Conservation (phyloP, 2,797 vertebrate species). For the Periparus ater region DNA sequence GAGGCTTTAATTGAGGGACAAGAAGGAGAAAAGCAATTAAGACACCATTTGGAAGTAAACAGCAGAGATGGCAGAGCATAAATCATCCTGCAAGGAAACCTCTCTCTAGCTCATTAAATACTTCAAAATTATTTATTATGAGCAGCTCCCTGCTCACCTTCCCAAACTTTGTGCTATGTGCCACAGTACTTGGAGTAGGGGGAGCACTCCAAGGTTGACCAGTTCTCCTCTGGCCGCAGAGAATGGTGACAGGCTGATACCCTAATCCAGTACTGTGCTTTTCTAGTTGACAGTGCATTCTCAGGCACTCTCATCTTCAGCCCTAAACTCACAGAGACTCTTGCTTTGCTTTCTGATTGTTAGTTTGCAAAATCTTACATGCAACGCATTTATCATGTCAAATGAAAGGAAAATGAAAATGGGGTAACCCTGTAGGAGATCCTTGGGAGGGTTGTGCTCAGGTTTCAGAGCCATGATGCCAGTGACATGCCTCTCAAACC, state of each 20-base stretch:
- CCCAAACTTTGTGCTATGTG: neutral
- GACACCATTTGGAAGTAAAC: slow-evolving; percentile 23
- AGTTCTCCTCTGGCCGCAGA: neutral
- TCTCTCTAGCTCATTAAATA: neutral
- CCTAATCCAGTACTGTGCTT: accelerated
- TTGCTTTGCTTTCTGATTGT: neutral
- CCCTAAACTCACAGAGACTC: neutral
- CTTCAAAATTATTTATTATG: neutral
- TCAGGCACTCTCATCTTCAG: neutral
- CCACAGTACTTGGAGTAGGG: neutral
- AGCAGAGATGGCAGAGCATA: neutral
- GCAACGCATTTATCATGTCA: neutral
- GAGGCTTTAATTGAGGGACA: slow-evolving; percentile 21
- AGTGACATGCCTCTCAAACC: neutral
- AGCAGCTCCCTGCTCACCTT: neutral
- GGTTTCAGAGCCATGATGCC: neutral
- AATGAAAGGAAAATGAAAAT: neutral
- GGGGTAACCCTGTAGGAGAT: neutral
- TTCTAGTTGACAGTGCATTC: neutral
- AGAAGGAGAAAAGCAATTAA: slow-evolving; percentile 45
- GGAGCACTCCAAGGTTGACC: neutral
- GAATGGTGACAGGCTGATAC: neutral
- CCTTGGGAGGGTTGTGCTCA: neutral
- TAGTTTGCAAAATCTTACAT: neutral
- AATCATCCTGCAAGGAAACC: neutral